These are phyloP conservation scores for Glaucidium brasilianum DNA, from an alignment of 2,113 vertebrate species.

Conservation along the genomic window DNA sequence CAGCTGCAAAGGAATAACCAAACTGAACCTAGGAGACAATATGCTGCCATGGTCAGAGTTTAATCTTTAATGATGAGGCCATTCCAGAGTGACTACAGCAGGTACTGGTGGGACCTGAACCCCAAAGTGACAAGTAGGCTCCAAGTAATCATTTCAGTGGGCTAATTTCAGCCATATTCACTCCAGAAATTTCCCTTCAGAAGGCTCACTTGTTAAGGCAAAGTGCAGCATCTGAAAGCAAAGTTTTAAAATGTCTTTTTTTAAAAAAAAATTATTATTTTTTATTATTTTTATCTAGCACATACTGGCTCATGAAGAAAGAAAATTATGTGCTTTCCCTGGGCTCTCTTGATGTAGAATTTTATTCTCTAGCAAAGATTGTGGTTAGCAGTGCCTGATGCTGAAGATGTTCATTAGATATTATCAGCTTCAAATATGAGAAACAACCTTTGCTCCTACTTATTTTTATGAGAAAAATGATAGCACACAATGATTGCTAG, in stretches of 20 bases:
- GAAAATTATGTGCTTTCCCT: not conserved
- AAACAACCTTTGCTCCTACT: slow-evolving; percentile 9
- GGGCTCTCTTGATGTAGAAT: not conserved
- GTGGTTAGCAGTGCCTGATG: not conserved
- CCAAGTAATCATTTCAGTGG: not conserved
- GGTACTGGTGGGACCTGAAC: not conserved
- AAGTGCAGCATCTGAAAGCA: not conserved
- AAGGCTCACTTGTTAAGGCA: not conserved
- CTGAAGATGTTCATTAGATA: not conserved
- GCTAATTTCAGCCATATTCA: not conserved
- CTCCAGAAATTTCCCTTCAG: not conserved
- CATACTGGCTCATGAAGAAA: not conserved
- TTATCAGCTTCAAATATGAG: not conserved
- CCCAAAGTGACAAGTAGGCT: not conserved
- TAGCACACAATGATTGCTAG: not conserved
- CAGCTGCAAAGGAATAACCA: not conserved
- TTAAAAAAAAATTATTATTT: too few relatives aligned
- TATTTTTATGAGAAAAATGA: not conserved
- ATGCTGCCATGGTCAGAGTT: not conserved
- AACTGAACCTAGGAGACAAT: not conserved
- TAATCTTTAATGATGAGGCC: not conserved
- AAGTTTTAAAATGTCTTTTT: not conserved
- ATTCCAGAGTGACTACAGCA: not conserved
- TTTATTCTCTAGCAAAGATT: not conserved
- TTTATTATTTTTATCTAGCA: not conserved